Percentiles rank a stretch among this genome's conserved stretches.
These are phyloP conservation scores for Trissoscelio sp. DNA, from an alignment of 2,888 invertebrate genomes.

Conservation along the genomic window DNA sequence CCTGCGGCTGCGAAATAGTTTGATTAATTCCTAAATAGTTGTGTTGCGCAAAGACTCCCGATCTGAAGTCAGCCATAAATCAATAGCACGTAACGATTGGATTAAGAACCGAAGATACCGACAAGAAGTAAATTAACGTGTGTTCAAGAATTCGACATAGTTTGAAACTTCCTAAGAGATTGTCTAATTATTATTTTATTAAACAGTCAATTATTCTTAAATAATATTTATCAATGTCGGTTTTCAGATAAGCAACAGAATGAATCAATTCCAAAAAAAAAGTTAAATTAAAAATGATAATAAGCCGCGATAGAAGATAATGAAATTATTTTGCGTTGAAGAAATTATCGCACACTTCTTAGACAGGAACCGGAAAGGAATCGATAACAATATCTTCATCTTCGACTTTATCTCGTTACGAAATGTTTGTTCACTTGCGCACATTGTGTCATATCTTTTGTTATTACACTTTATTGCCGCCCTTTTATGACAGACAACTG, in stretches of 20 bases:
- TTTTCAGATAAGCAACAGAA: too few relatives aligned
- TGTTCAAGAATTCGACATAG: slow-evolving; percentile 53
- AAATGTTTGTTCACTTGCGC: slow-evolving; percentile 22
- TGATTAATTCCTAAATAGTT: slow-evolving; percentile 70
- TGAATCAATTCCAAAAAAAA: too few relatives aligned
- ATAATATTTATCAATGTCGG: not conserved
- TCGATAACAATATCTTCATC: slow-evolving; percentile 76
- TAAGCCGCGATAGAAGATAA: slow-evolving; percentile 73
- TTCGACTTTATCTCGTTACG: slow-evolving; percentile 12
- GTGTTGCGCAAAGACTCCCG: slow-evolving; percentile 45
- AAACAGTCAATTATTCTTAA: not conserved
- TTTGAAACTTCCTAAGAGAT: slow-evolving; percentile 20
- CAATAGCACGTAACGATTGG: slow-evolving; percentile 62
- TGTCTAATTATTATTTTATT: not conserved
- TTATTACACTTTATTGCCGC: too few relatives aligned
- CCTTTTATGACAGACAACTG: too few relatives aligned
- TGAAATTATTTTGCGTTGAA: slow-evolving; percentile 67
- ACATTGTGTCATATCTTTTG: not conserved
- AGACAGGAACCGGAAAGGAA: slow-evolving; percentile 82
- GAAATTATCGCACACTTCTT: slow-evolving; percentile 81
- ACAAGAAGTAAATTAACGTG: slow-evolving; percentile 82
- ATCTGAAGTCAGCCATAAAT: slow-evolving; percentile 62
- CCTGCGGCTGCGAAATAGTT: slow-evolving; percentile 66
- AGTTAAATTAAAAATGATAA: not conserved
- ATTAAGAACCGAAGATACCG: slow-evolving; percentile 72